Evolutionary conservation across 2,113 vertebrate genomes (phyloP), one percentile per base, ranked within the genome.

Genomic region (Eurypyga helias): DNA sequence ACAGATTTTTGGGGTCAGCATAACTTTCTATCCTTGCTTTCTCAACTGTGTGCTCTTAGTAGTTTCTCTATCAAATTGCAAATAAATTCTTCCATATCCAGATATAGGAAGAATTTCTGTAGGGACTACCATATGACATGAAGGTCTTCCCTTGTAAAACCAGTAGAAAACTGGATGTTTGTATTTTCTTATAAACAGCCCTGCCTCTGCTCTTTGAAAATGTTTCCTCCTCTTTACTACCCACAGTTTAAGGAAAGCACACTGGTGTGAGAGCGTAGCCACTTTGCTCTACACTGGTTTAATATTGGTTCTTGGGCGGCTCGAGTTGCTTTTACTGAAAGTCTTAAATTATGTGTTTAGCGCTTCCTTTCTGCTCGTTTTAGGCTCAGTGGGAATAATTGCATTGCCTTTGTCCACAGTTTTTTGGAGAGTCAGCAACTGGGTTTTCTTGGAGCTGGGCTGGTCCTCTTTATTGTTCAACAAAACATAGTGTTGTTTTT

Each of bases 261-360:
- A 25, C 12, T 0, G 1, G 10, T 20, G 23, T 31, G 58, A 49
- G 58, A 45, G 31, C 13, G 1, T 4, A 21, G 25, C 9, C 13
- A 4, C 61, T 80, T 38, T 85, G 48, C 48, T 62, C 46, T 78
- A n/a, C 33, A 1, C 41, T 49, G 60, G 21, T 51, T 87, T 83
- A 45, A 41, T 46, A 17, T 41, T 29, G 18, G 21, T 78, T 78
- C 41, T 13, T 23, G 29, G 21, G 58, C 5, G 4, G n/a, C 29
- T 67, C 28, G 31, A 18, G 70, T 46, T 58, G 54, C 17, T 79
- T n/a, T 34, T 64, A 19, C 49, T 62, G 33, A n/a, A 83, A 43
- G 21, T 57, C 36, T 67, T 21, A 41, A 58, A 73, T 79, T 26
- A 24, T 6, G 13, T 57, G 36, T 69, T 94, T 67, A 87, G 34